phyloP scores from a whole-genome alignment of 2,113 vertebrate genomes.

The Aegotheles bennettii region DNA sequence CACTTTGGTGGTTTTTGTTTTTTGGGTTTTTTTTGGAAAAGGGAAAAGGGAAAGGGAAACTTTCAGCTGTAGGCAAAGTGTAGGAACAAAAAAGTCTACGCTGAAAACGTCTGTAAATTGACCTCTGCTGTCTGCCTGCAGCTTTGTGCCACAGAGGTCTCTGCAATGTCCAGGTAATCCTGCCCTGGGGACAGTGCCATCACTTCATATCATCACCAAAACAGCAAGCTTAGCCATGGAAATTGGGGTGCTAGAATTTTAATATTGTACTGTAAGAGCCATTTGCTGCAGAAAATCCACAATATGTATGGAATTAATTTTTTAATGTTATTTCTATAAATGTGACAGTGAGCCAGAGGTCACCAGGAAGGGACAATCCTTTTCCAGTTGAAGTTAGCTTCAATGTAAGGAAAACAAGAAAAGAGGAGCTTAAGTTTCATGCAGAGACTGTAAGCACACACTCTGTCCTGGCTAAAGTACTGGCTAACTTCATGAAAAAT shows the following conservation, averaged over 20 bases:
- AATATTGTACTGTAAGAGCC: background rate
- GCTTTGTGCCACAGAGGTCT: fast-evolving
- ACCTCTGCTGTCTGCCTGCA: fast-evolving
- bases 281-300: background rate
- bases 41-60: too few species aligned
- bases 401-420: background rate
- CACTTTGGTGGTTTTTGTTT: fast-evolving
- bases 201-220: background rate
- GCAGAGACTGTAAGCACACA: background rate
- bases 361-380: background rate
- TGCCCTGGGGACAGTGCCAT: background rate
- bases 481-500: background rate
- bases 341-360: background rate
- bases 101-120: background rate
- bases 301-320: background rate
- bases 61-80: background rate
- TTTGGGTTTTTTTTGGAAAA: too few species aligned
- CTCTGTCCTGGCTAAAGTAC: background rate
- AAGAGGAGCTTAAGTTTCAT: background rate
- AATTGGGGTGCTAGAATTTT: background rate
- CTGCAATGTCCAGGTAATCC: fast-evolving
- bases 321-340: background rate
- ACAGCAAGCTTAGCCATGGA: background rate
- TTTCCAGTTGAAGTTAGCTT: background rate
- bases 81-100: fast-evolving